Percentiles rank a stretch among this genome's conserved stretches.
phyloP scores from a whole-genome alignment of 2,888 invertebrate species.

The Pecten maximus region DNA sequence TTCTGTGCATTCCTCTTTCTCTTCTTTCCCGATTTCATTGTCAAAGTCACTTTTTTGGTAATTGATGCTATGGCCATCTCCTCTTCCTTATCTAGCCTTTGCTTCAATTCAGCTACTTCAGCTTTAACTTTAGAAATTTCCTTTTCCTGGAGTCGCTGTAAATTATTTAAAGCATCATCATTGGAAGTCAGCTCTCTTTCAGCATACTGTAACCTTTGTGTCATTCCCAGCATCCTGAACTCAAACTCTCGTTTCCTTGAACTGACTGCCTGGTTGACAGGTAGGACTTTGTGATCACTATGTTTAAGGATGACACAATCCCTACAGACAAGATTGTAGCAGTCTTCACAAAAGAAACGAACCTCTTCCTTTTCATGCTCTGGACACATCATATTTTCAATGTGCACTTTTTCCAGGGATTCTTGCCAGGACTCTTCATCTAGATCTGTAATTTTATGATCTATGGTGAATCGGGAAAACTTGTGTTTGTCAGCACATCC shows the following conservation, averaged over 20 bases:
- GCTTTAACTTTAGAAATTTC: slow-evolving; percentile 18
- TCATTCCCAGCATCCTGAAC: slow-evolving; percentile 42
- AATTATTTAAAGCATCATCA: slow-evolving; percentile 19
- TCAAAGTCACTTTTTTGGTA: neutral
- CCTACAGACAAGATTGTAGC: slow-evolving; percentile 56
- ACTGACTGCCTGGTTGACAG: slow-evolving; percentile 31
- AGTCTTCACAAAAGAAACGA: slow-evolving; percentile 58
- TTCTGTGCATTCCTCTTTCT: slow-evolving; percentile 18
- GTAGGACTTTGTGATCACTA: slow-evolving; percentile 43
- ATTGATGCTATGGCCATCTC: neutral
- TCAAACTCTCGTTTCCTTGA: slow-evolving; percentile 40
- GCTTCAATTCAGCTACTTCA: slow-evolving; percentile 38
- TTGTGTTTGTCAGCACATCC: slow-evolving; percentile 64
- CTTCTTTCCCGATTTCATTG: slow-evolving; percentile 20
- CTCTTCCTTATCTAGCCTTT: slow-evolving; percentile 16
- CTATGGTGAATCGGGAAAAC: slow-evolving; percentile 61
- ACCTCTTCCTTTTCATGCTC: slow-evolving; percentile 49
- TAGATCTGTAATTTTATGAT: slow-evolving; percentile 58
- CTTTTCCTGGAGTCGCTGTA: slow-evolving; percentile 39
- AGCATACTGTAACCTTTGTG: slow-evolving; percentile 38
- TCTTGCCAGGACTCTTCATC: slow-evolving; percentile 43
- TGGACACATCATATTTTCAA: slow-evolving; percentile 35
- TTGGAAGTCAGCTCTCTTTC: slow-evolving; percentile 26
- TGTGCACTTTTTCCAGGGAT: neutral
- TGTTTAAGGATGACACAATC: slow-evolving; percentile 60